Evolutionary conservation across 30 jellyfish, hydroid and myxozoan species (phyloP).

Genomic region (Aurelia sp.): DNA sequence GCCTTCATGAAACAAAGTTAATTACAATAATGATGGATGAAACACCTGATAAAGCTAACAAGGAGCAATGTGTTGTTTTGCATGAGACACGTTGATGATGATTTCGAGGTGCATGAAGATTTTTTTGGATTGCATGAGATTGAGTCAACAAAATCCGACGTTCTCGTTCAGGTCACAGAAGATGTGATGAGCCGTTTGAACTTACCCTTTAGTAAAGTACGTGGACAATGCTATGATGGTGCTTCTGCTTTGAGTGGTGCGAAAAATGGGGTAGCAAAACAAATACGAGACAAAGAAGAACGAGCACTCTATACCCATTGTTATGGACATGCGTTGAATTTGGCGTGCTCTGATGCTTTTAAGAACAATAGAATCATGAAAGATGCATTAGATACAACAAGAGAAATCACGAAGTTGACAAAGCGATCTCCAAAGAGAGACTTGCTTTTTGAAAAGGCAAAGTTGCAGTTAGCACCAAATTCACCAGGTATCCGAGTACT

Average conservation of each 20-base stretch:
- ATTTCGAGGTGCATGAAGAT: background rate
- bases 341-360: background rate
- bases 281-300: background rate
- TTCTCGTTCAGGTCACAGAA: background rate
- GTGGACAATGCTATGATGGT: constrained; percentile 23
- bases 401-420: constrained; percentile 1
- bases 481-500: too few species aligned
- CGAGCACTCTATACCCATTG: constrained; percentile 19
- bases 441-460: background rate
- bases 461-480: too few species aligned
- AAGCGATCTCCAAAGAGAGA: constrained; percentile 8
- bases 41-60: constrained; percentile 10
- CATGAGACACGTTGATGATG: background rate
- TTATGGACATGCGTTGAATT: constrained; percentile 7
- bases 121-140: background rate
- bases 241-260: background rate
- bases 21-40: constrained; percentile 10
- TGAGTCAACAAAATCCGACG: too few species aligned
- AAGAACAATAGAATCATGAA: background rate
- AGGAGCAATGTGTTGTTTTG: constrained; percentile 9
- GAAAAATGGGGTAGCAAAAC: constrained; percentile 14
- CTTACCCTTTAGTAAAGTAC: background rate
- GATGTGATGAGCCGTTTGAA: background rate
- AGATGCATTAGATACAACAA: background rate
- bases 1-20: background rate